phyloP scores from a whole-genome alignment of 2,113 vertebrate genomes.

The Gorilla gorilla region DNA sequence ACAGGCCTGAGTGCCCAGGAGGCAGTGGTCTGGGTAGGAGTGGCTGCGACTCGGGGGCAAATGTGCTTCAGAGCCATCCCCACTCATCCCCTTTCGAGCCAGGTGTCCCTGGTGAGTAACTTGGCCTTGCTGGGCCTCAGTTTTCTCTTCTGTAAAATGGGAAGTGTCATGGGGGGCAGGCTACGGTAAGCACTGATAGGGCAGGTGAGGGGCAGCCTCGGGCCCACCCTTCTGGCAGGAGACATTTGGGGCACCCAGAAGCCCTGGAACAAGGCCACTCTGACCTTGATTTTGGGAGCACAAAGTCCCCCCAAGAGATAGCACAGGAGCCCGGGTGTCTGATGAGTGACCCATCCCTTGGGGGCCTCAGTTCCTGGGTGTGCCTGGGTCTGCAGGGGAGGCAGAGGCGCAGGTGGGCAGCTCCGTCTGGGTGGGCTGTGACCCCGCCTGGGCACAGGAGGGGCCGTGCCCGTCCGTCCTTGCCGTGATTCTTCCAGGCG shows the following conservation, averaged over 20 bases:
- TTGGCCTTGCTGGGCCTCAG: background rate
- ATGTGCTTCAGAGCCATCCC: background rate
- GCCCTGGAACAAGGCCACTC: background rate
- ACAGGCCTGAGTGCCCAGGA: background rate
- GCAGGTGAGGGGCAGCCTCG: background rate
- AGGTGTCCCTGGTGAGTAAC: background rate
- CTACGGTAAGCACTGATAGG: background rate
- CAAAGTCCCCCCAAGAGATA: rapidly evolving
- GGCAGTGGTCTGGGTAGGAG: background rate
- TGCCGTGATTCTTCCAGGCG: rapidly evolving
- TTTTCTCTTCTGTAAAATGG: background rate
- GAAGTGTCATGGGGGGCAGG: too few species aligned
- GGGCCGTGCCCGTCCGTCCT: rapidly evolving
- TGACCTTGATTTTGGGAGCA: background rate
- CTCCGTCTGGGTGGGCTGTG: background rate
- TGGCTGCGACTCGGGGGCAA: background rate
- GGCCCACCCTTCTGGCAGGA: background rate
- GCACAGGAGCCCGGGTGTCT: background rate
- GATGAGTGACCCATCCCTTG: background rate
- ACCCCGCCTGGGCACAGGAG: background rate
- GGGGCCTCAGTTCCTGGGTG: rapidly evolving
- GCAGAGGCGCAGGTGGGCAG: too few species aligned
- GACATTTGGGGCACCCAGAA: background rate
- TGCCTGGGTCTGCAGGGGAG: background rate
- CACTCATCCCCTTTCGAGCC: background rate